Evolutionary conservation across 1,140 invertebrate genomes (phyloP).

Genomic region (Lepidostoma basale): DNA sequence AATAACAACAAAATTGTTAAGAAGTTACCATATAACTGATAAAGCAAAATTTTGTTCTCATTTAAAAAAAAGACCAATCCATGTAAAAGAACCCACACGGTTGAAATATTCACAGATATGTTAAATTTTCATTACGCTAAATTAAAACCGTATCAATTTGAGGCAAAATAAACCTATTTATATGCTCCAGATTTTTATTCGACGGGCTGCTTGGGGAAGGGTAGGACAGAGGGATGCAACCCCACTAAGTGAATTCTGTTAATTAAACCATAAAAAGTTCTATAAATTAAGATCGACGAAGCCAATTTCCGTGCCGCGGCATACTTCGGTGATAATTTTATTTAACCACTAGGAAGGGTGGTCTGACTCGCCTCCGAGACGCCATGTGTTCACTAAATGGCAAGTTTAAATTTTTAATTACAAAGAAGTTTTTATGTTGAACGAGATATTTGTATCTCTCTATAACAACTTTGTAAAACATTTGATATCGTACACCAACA

Average conservation of each 20-base stretch:
- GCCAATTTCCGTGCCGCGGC: slow-evolving; percentile 55
- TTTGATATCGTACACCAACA: no score
- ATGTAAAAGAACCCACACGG: no score
- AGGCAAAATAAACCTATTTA: slow-evolving; percentile 24
- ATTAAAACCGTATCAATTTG: slow-evolving; percentile 18
- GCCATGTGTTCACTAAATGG: no score
- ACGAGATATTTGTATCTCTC: no score
- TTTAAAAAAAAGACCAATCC: no score
- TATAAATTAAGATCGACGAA: slow-evolving; percentile 62
- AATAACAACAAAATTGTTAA: no score
- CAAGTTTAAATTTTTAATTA: no score
- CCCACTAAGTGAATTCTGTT: slow-evolving; percentile 62
- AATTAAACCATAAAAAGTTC: slow-evolving; percentile 66
- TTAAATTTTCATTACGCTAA: neutral
- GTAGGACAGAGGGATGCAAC: slow-evolving; percentile 34
- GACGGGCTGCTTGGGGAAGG: neutral
- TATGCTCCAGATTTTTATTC: slow-evolving; percentile 29
- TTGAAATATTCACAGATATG: no score
- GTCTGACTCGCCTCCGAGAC: neutral
- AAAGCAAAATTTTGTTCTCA: neutral
- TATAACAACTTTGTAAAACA: no score
- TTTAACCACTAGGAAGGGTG: slow-evolving; percentile 38
- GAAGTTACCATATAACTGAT: no score
- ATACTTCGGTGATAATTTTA: slow-evolving; percentile 44
- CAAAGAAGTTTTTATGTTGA: no score